Conservation (phyloP, 2,113 vertebrate species). For the Isurus oxyrinchus region DNA sequence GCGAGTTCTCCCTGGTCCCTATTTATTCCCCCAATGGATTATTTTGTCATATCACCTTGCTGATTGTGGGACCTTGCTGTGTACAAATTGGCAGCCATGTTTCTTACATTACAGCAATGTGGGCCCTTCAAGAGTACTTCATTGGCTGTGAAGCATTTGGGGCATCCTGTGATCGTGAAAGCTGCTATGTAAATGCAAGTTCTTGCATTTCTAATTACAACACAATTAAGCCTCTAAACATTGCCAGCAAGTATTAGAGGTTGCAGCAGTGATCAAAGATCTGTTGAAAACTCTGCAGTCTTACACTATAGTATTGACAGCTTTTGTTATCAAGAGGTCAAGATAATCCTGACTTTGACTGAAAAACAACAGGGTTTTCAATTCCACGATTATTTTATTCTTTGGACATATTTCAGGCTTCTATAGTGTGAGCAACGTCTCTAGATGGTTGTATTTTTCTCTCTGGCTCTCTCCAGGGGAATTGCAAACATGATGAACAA, state of each 20-base stretch:
- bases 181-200: background rate
- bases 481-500: background rate
- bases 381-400: background rate
- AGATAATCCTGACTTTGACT: background rate
- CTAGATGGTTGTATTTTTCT: background rate
- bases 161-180: background rate
- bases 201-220: background rate
- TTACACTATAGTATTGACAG: background rate
- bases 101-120: background rate
- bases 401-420: background rate
- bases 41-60: no score
- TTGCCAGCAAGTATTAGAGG: background rate
- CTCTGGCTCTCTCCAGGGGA: background rate
- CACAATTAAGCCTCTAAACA: background rate
- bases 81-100: background rate
- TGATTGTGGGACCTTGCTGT: no score
- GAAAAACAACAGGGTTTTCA: background rate
- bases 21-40: background rate
- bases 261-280: background rate
- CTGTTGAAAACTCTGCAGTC: no score
- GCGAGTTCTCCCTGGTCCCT: background rate
- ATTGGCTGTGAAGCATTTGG: background rate
- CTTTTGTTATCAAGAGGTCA: background rate
- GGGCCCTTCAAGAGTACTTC: background rate
- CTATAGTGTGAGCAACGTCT: background rate